Percentiles rank a stretch among this genome's conserved stretches.
Evolutionary conservation across 2,888 invertebrate genomes (phyloP).

Genomic region (Platycnemis pennipes): DNA sequence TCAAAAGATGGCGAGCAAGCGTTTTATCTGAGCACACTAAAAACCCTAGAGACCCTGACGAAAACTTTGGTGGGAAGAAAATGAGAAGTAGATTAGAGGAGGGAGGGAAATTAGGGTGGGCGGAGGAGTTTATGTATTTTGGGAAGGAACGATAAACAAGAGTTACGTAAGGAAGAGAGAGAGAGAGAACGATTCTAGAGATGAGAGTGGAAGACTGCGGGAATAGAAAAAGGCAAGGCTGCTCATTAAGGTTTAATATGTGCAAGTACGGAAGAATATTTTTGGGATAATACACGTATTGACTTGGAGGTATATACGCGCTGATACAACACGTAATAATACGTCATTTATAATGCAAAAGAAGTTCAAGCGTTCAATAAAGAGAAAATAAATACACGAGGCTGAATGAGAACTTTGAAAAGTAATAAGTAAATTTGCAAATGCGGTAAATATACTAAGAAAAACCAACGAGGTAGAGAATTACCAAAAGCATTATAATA

Average conservation of each 20-base stretch:
- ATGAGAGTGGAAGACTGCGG: background rate
- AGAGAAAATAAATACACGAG: too few relatives aligned
- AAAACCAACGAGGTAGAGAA: too few relatives aligned
- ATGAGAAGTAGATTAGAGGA: constrained; percentile 17
- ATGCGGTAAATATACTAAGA: too few relatives aligned
- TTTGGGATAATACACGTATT: too few relatives aligned
- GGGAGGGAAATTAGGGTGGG: background rate
- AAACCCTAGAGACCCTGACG: background rate
- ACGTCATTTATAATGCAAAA: too few relatives aligned
- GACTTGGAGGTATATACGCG: too few relatives aligned
- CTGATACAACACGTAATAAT: too few relatives aligned
- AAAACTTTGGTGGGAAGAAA: background rate
- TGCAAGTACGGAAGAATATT: background rate
- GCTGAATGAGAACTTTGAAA: too few relatives aligned
- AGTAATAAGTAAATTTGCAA: too few relatives aligned
- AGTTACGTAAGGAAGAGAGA: background rate
- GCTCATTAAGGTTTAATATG: background rate
- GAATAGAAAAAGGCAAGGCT: background rate
- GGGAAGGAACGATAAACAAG: constrained; percentile 4
- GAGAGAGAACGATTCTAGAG: background rate
- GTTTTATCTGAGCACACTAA: background rate
- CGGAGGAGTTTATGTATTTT: background rate
- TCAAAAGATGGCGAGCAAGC: background rate
- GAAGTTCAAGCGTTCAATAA: too few relatives aligned
- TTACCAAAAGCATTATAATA: too few relatives aligned